Percentiles rank a stretch among this genome's conserved stretches.
Conservation (phyloP, 2,113 vertebrate genomes). For the Nestor notabilis region DNA sequence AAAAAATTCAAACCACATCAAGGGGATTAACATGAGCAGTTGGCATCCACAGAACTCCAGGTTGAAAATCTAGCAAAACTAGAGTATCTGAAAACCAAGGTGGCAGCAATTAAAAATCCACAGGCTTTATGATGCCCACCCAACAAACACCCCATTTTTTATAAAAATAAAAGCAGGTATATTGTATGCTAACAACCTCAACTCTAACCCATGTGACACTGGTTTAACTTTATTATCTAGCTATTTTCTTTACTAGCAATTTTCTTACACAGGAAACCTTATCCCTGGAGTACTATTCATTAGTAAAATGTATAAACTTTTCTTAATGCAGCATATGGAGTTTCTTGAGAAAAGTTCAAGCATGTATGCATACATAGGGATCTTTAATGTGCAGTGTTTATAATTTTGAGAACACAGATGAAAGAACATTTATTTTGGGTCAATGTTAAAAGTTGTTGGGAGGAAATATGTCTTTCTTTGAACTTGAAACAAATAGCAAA, state of each 20-base stretch:
- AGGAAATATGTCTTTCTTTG: conserved; percentile 56
- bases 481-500: conserved; percentile 29
- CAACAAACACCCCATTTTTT: background rate
- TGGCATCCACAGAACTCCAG: background rate
- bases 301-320: background rate
- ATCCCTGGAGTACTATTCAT: background rate
- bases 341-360: background rate
- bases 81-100: background rate
- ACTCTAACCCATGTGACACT: background rate
- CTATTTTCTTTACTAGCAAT: background rate
- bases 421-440: conserved; percentile 52
- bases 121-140: background rate
- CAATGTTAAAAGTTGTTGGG: background rate
- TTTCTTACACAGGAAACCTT: background rate
- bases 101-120: background rate
- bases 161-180: background rate
- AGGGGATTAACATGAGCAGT: background rate
- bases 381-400: background rate
- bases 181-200: background rate
- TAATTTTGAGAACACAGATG: background rate
- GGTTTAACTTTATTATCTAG: background rate
- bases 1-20: background rate
- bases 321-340: background rate
- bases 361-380: background rate
- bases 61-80: background rate